Percentiles rank a stretch among this genome's conserved stretches.
phyloP scores from a whole-genome alignment of 2,113 vertebrate species.

The Carassius auratus region DNA sequence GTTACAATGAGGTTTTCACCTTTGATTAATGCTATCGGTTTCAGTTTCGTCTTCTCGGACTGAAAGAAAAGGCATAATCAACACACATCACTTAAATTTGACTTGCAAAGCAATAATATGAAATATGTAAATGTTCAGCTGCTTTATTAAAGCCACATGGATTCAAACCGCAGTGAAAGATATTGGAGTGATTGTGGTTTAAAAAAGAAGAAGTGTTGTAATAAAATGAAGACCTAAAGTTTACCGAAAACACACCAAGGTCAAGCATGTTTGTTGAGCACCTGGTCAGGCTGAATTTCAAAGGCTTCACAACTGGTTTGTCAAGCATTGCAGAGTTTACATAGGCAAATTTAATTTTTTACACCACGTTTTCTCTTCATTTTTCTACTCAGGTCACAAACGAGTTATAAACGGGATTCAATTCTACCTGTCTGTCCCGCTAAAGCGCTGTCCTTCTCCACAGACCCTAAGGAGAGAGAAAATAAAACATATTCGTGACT shows the following conservation, averaged over 20 bases:
- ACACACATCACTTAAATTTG: background rate
- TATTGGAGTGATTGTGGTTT: background rate
- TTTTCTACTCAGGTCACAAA: background rate
- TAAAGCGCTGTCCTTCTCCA: slow-evolving; percentile 42
- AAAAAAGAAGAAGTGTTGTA: background rate
- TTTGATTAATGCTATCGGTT: slow-evolving; percentile 23
- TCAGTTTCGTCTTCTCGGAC: background rate
- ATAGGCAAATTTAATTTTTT: too few species aligned
- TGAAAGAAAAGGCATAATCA: slow-evolving; percentile 15
- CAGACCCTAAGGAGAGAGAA: background rate
- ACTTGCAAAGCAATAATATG: background rate
- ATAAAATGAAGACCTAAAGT: background rate
- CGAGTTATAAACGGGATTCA: background rate
- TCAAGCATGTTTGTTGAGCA: slow-evolving; percentile 12
- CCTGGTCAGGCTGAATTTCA: slow-evolving; percentile 16
- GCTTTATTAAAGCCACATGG: background rate
- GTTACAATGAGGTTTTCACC: slow-evolving; percentile 29
- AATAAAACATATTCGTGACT: background rate
- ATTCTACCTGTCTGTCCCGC: background rate
- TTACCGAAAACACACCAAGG: background rate
- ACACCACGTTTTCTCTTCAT: too few species aligned
- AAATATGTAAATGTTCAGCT: slow-evolving; percentile 20
- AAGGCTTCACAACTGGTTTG: background rate
- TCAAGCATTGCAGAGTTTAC: background rate
- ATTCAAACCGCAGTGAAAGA: background rate